Evolutionary conservation across 2,113 vertebrate genomes (phyloP).

Genomic region (Agapornis roseicollis): DNA sequence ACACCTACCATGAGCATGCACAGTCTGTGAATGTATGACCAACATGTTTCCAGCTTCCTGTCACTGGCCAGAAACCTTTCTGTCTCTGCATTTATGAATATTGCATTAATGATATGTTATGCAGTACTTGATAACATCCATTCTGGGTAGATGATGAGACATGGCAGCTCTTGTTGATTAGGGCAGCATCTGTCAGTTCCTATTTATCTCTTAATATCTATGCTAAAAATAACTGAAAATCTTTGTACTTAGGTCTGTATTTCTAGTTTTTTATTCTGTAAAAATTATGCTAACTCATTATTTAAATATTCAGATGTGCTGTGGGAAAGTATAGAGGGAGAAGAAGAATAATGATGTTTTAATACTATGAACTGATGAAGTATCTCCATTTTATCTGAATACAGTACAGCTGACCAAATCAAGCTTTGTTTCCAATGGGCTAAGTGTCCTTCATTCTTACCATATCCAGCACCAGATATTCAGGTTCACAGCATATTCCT

Average conservation of each 20-base stretch:
- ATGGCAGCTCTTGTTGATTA: constrained; percentile 59
- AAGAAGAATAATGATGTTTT: background rate
- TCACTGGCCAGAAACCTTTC: background rate
- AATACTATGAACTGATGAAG: background rate
- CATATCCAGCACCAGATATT: background rate
- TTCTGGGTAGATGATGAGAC: constrained; percentile 38
- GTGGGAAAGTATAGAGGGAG: background rate
- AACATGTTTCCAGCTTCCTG: background rate
- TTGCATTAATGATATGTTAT: constrained; percentile 11
- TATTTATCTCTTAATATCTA: constrained; percentile 14
- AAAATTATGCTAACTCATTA: background rate
- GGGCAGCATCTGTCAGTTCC: constrained; percentile 53
- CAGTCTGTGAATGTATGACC: background rate
- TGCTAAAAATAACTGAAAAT: constrained; percentile 19
- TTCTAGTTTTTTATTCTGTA: background rate
- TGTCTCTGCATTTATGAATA: background rate
- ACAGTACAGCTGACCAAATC: background rate
- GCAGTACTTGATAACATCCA: constrained; percentile 21
- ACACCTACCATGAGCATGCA: background rate
- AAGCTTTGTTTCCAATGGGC: background rate
- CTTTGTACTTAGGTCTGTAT: background rate
- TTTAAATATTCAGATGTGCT: background rate
- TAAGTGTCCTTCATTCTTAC: background rate
- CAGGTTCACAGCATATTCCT: background rate
- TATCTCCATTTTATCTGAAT: background rate